phyloP scores from a whole-genome alignment of 2,888 invertebrate genomes.

The Callinectes sapidus region DNA sequence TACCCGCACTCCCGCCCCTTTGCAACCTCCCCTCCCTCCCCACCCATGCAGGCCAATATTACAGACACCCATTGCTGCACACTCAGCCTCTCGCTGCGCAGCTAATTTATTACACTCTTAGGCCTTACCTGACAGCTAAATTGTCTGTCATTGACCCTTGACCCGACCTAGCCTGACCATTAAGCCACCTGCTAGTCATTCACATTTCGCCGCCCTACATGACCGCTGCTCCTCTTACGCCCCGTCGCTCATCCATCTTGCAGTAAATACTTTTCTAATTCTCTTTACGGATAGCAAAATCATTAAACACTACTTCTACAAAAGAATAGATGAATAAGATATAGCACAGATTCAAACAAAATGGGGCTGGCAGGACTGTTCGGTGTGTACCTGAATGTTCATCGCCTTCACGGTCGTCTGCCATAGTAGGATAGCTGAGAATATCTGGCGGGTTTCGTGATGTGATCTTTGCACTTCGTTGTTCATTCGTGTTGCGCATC shows the following conservation, averaged over 20 bases:
- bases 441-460: neutral
- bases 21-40: too few species aligned
- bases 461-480: slow-evolving; percentile 10
- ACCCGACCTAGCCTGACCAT: neutral
- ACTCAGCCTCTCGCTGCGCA: neutral
- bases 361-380: neutral
- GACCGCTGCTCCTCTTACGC: neutral
- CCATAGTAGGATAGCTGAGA: neutral
- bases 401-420: neutral
- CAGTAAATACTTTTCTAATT: neutral
- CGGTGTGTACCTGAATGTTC: neutral
- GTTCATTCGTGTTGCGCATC: slow-evolving; percentile 13
- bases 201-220: neutral
- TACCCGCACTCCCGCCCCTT: neutral
- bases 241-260: neutral
- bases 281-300: neutral
- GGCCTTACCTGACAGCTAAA: slow-evolving; percentile 39
- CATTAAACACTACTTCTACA: neutral
- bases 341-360: neutral
- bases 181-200: neutral
- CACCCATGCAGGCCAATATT: neutral
- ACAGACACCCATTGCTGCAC: slow-evolving; percentile 9
- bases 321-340: neutral
- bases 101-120: slow-evolving; percentile 36
- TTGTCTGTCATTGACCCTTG: slow-evolving; percentile 43